Conservation (phyloP, 2,797 vertebrate species). For the Rhyacichthys aspro region DNA sequence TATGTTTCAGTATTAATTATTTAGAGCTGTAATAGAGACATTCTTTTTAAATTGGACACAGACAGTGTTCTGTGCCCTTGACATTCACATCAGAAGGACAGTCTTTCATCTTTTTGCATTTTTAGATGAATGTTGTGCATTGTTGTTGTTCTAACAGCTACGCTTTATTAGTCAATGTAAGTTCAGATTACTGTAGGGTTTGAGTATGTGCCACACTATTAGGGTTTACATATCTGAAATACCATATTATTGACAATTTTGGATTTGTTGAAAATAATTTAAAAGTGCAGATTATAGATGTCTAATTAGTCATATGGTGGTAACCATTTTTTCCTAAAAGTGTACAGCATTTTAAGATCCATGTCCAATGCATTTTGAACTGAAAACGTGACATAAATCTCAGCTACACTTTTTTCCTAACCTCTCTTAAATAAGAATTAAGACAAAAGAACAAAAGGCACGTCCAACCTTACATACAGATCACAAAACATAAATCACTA, state of each 20-base stretch:
- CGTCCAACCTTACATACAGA: neutral
- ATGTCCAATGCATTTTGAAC: too few relatives aligned
- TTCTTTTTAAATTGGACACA: neutral
- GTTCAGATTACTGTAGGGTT: neutral
- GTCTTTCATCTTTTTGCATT: neutral
- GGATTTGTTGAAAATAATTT: too few relatives aligned
- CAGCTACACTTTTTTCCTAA: too few relatives aligned
- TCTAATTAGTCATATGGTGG: too few relatives aligned
- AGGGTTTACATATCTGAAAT: too few relatives aligned
- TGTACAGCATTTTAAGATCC: too few relatives aligned
- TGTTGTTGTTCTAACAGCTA: neutral
- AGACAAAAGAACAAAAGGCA: neutral
- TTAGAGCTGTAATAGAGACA: neutral
- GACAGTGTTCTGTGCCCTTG: neutral
- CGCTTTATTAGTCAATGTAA: neutral
- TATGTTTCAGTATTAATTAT: too few relatives aligned
- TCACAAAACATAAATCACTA: neutral
- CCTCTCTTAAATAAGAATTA: constrained; percentile 1
- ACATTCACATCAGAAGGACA: constrained; percentile 7
- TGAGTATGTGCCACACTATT: neutral
- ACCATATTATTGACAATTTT: too few relatives aligned
- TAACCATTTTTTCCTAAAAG: too few relatives aligned
- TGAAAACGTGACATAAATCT: neutral
- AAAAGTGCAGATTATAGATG: too few relatives aligned
- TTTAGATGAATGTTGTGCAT: too few relatives aligned